Evolutionary conservation across 2,797 vertebrate genomes (phyloP).

Genomic region (Aulostomus chinensis): DNA sequence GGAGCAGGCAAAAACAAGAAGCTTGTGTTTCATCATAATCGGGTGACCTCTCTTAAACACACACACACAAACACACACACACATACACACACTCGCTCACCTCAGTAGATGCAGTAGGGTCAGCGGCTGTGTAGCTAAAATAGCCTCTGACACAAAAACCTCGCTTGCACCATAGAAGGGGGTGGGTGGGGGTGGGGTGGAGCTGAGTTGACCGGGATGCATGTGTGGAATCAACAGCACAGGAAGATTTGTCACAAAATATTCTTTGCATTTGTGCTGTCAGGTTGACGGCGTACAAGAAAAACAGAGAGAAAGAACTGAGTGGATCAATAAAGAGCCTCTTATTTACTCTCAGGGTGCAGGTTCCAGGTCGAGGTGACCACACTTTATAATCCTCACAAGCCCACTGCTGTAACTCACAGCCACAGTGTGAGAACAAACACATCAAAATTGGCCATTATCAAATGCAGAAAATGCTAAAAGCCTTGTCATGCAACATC

Average conservation of each 20-base stretch:
- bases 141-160: constrained; percentile 85
- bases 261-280: constrained; percentile 16
- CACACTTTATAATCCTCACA: constrained; percentile 28
- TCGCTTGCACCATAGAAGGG: constrained; percentile 66
- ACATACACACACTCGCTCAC: constrained; percentile 28
- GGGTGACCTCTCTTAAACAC: constrained; percentile 59
- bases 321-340: constrained; percentile 67
- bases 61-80: constrained; percentile 27
- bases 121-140: constrained; percentile 85
- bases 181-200: constrained; percentile 31
- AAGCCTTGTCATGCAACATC: too few species aligned
- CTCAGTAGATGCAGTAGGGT: constrained; percentile 78
- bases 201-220: constrained; percentile 25
- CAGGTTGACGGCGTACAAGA: constrained; percentile 7
- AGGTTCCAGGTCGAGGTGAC: constrained; percentile 51
- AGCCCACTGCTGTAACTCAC: constrained; percentile 8
- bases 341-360: constrained; percentile 62
- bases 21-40: constrained; percentile 42
- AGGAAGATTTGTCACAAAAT: constrained; percentile 8
- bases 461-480: neutral
- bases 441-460: too few species aligned
- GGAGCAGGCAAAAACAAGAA: constrained; percentile 3
- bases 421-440: neutral
- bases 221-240: constrained; percentile 12
- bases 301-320: constrained; percentile 26